phyloP scores from a whole-genome alignment of 2,797 vertebrate genomes.

The Manis pentadactyla region DNA sequence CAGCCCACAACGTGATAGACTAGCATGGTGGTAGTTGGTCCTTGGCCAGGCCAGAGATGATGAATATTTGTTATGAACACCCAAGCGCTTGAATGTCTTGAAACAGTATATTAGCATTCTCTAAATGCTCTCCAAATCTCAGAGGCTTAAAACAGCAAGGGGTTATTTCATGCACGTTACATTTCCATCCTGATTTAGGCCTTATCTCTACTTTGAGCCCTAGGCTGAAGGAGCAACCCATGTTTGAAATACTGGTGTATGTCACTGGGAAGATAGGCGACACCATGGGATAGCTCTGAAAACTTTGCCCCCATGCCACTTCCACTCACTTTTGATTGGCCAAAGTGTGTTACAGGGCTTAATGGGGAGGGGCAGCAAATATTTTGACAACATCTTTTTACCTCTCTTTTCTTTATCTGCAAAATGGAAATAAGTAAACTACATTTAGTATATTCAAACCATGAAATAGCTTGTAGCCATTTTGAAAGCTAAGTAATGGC shows the following conservation, averaged over 20 bases:
- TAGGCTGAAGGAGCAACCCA: background rate
- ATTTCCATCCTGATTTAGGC: background rate
- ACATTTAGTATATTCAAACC: slow-evolving; percentile 3
- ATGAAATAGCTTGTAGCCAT: background rate
- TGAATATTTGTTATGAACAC: background rate
- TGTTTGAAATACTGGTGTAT: background rate
- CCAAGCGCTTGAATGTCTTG: background rate
- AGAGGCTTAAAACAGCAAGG: slow-evolving; percentile 14
- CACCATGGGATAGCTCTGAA: background rate
- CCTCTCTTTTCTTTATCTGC: background rate
- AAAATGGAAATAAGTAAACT: background rate
- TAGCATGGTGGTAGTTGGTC: background rate
- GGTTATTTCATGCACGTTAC: background rate
- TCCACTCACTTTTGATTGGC: background rate
- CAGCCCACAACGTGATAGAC: slow-evolving; percentile 18
- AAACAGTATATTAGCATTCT: background rate
- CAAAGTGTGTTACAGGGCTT: background rate
- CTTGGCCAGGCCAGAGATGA: background rate
- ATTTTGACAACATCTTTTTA: background rate
- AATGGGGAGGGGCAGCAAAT: background rate
- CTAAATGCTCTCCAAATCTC: background rate
- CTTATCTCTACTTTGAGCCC: background rate
- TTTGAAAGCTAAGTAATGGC: slow-evolving; percentile 12
- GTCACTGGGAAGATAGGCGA: background rate
- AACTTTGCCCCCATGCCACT: background rate